Evolutionary conservation across 2,797 vertebrate genomes (phyloP).

Genomic region (Atherinosoma microstoma): DNA sequence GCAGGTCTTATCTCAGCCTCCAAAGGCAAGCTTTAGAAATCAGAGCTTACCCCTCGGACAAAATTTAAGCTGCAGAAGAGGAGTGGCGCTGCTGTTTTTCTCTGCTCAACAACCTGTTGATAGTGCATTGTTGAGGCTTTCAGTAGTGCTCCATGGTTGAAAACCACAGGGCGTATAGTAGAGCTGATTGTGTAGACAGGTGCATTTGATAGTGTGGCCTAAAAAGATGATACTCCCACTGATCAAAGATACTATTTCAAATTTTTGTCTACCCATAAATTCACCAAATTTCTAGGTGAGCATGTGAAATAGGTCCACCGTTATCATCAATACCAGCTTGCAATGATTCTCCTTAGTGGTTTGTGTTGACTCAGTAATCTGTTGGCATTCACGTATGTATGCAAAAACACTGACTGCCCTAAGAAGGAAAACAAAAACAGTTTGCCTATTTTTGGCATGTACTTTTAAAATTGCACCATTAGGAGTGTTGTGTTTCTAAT

Average conservation of each 20-base stretch:
- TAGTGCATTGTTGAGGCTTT: slow-evolving; percentile 9
- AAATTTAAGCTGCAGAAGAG: slow-evolving; percentile 24
- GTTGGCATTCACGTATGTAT: not conserved
- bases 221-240: not conserved
- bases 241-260: not conserved
- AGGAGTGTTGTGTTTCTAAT: not conserved
- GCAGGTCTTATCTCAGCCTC: slow-evolving; percentile 53
- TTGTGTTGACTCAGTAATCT: not conserved
- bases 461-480: not conserved
- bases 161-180: slow-evolving; percentile 5
- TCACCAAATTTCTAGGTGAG: slow-evolving; percentile 4
- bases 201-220: slow-evolving; percentile 1
- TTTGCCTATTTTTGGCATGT: not conserved
- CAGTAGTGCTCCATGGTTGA: not conserved
- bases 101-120: slow-evolving; percentile 31
- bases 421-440: not conserved
- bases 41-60: slow-evolving; percentile 30
- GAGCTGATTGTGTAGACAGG: slow-evolving; percentile 13
- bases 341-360: not conserved
- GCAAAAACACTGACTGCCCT: not conserved
- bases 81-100: slow-evolving; percentile 22
- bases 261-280: slow-evolving; percentile 2
- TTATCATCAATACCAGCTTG: no score
- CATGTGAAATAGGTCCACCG: not conserved
- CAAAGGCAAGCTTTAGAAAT: slow-evolving; percentile 19